Percentiles rank a stretch among this genome's conserved stretches.
These are phyloP conservation scores for Anodontia alba DNA, from an alignment of 2,888 invertebrate genomes.

Conservation along the genomic window DNA sequence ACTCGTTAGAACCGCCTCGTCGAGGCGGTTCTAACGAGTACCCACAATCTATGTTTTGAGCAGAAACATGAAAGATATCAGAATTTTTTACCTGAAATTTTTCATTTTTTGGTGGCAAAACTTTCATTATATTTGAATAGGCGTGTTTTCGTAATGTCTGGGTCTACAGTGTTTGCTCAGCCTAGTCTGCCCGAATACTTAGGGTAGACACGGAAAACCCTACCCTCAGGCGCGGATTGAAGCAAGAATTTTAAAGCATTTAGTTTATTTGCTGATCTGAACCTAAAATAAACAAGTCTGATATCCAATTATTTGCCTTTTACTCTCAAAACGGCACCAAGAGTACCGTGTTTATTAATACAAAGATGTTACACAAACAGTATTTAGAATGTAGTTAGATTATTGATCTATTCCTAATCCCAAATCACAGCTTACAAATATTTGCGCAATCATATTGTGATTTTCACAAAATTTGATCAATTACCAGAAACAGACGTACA, in stretches of 20 bases:
- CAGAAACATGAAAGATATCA: too few species aligned
- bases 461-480: neutral
- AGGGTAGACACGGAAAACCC: too few species aligned
- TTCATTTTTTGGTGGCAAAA: too few species aligned
- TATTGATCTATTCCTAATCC: neutral
- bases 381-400: neutral
- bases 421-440: neutral
- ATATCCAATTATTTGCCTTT: neutral
- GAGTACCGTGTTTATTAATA: slow-evolving; percentile 1
- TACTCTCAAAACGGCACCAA: neutral
- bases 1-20: too few species aligned
- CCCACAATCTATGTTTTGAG: too few species aligned
- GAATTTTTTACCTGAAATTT: too few species aligned
- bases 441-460: neutral
- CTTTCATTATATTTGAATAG: too few species aligned
- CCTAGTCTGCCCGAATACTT: too few species aligned
- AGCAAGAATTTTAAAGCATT: neutral
- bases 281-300: neutral
- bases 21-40: too few species aligned
- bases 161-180: too few species aligned
- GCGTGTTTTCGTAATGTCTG: too few species aligned
- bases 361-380: slow-evolving; percentile 13
- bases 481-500: neutral
- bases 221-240: neutral
- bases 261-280: neutral